Evolutionary conservation across 2,888 invertebrate species (phyloP).

Genomic region (Carcina quercana): DNA sequence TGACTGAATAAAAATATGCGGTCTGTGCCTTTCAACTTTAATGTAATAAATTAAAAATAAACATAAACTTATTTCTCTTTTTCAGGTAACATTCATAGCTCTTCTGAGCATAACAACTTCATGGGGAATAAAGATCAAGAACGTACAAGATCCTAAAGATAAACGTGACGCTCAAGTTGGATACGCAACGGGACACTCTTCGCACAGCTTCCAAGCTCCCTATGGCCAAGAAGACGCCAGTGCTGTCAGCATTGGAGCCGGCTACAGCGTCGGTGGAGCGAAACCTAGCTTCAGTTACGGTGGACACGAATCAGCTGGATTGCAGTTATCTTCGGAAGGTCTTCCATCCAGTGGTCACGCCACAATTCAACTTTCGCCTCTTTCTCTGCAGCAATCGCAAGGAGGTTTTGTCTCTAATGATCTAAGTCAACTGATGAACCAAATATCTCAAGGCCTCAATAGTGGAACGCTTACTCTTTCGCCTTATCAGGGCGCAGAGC

Average conservation of each 20-base stretch:
- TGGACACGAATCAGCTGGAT: slow-evolving; percentile 37
- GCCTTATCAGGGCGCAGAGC: slow-evolving; percentile 32
- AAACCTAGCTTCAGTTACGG: slow-evolving; percentile 47
- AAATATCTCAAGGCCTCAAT: slow-evolving; percentile 50
- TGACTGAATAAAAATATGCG: neutral
- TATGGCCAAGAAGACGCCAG: slow-evolving; percentile 52
- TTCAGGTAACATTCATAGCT: slow-evolving; percentile 55
- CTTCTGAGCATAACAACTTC: slow-evolving; percentile 50
- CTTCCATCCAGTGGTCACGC: slow-evolving; percentile 43
- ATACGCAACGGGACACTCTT: slow-evolving; percentile 33
- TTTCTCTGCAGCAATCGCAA: slow-evolving; percentile 47
- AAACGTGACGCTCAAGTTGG: slow-evolving; percentile 53
- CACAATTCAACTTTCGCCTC: slow-evolving; percentile 49
- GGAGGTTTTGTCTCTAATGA: slow-evolving; percentile 44
- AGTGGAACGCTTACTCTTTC: slow-evolving; percentile 43
- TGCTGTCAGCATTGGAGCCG: slow-evolving; percentile 60
- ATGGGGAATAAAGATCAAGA: slow-evolving; percentile 46
- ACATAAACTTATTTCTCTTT: too few species aligned
- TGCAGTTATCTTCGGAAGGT: slow-evolving; percentile 40
- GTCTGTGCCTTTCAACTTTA: too few species aligned
- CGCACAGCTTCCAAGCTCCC: slow-evolving; percentile 28
- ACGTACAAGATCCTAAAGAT: slow-evolving; percentile 50
- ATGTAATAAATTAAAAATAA: slow-evolving; percentile 5
- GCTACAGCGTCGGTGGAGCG: slow-evolving; percentile 61
- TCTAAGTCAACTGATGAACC: slow-evolving; percentile 57